Base-by-base conservation (phyloP, 2,888 invertebrate species). In the Teleiodes luculella region DNA sequence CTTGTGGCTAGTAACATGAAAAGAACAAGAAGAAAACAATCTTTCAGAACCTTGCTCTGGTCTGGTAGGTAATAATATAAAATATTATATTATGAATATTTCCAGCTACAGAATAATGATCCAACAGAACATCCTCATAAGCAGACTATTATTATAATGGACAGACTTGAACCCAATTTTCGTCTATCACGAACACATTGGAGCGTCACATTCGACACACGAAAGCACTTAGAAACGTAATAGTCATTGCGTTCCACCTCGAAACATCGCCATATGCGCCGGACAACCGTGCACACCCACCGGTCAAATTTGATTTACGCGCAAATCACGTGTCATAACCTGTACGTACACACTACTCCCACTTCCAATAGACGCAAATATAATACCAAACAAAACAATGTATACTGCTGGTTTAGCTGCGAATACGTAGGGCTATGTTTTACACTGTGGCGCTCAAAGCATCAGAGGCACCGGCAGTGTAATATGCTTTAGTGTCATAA, bases 261-360 rank as follows among this genome's bases (percentile, higher is more conserved):
- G 83, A 84, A 87, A 83, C 76, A 74, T 76, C 80, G 85, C 80
- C 89, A 89, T 89, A 89, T 89, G 89, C 69, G 78, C 76, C 67
- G 81, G 89, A 88, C 89, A 88, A 77, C 70, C 65, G 61, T 64
- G 61, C 78, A 75, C 88, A 78, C 88, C 89, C 79, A 86, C 85
- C 81, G 83, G 87, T 87, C 89, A 86, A 88, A 89, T 86, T 87
- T 89, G 89, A 89, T 89, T 88, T 88, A 89, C 88, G 86, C 87
- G 76, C 74, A 83, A 88, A 88, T 89, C 83, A 88, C 89, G 83
- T 88, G 87, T 86, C 86, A 86, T 87, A 86, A 83, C 80, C 80
- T 78, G 72, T 60, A 57, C 59, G 75, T 75, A 65, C 79, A 76
- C 65, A 68, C 68, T 69, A 71, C 62, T 64, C 59, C 10, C 48